Conservation (phyloP, 2,888 invertebrate genomes). For the Alloscopus bannaensis region DNA sequence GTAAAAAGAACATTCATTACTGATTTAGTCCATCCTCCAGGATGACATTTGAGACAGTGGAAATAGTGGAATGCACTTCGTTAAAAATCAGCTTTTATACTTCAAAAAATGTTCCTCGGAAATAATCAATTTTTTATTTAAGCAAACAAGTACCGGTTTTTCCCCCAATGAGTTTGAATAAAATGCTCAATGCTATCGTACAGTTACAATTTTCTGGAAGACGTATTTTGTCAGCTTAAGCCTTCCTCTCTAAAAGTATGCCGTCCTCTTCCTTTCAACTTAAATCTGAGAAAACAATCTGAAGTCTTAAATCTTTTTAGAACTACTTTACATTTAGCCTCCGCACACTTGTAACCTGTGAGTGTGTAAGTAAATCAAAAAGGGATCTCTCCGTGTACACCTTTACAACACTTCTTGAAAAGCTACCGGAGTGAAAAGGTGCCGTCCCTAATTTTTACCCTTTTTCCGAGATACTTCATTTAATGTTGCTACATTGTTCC, state of each 20-base stretch:
- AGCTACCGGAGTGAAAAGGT: conserved; percentile 43
- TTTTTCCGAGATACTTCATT: conserved; percentile 27
- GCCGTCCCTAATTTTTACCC: conserved; percentile 46
- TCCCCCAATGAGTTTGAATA: no score
- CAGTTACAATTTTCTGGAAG: no score
- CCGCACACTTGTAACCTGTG: not conserved
- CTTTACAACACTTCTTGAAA: conserved; percentile 35
- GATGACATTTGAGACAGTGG: conserved; percentile 64
- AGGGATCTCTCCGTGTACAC: not conserved
- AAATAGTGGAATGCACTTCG: conserved; percentile 48
- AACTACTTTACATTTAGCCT: not conserved
- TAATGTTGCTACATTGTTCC: conserved; percentile 12
- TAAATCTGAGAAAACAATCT: no score
- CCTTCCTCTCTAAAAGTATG: no score
- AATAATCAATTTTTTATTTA: no score
- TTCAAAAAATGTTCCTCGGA: not conserved
- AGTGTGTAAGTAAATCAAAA: conserved; percentile 16
- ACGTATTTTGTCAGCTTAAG: no score
- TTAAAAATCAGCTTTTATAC: conserved; percentile 26
- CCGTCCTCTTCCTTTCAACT: no score
- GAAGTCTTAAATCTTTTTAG: not conserved
- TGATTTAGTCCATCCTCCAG: conserved; percentile 52
- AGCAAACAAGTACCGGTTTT: no score
- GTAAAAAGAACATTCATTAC: conserved; percentile 44
- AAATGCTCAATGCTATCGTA: no score